These are phyloP conservation scores for Loxodonta africana DNA, from an alignment of 2,113 vertebrate species.

Conservation along the genomic window DNA sequence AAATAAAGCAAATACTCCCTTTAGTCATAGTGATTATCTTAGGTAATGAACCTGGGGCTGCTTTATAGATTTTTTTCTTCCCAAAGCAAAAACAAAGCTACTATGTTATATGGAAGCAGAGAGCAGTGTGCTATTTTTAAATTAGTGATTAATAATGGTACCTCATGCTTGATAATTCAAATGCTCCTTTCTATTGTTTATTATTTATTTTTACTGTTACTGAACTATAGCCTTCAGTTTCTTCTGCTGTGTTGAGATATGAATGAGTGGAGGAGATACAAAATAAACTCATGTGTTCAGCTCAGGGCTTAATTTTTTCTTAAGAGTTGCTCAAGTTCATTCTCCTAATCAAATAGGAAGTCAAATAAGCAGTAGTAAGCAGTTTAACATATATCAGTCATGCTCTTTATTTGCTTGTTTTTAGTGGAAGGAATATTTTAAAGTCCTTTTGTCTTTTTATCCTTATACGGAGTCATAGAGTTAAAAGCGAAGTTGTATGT, in stretches of 20 bases:
- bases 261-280: background rate
- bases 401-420: background rate
- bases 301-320: background rate
- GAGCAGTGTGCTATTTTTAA: background rate
- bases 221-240: background rate
- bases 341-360: background rate
- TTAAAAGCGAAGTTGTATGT: background rate
- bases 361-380: background rate
- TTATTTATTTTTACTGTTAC: background rate
- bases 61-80: background rate
- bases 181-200: background rate
- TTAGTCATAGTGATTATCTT: background rate
- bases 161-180: background rate
- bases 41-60: background rate
- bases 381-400: background rate
- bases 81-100: background rate
- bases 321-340: background rate
- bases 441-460: slow-evolving; percentile 5
- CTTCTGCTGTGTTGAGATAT: background rate
- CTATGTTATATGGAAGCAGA: background rate
- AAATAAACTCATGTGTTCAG: background rate
- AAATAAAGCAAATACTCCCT: background rate
- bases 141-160: background rate
- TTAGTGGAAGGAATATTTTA: background rate
- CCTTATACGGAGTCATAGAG: background rate